These are phyloP conservation scores for Raja brachyura DNA, from an alignment of 2,113 vertebrate genomes.

Conservation along the genomic window DNA sequence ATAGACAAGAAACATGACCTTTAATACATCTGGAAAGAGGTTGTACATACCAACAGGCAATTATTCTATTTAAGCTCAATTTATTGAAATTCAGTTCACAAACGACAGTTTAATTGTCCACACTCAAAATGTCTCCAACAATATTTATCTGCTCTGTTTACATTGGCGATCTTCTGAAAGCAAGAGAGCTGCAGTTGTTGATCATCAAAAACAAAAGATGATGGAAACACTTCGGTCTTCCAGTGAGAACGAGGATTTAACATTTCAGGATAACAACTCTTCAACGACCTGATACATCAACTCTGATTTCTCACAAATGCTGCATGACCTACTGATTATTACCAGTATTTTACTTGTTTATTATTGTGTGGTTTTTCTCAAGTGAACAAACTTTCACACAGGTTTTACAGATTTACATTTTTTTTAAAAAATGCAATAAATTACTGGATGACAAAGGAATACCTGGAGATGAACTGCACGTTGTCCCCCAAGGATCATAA, in stretches of 20 bases:
- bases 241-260: neutral
- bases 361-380: too few species aligned
- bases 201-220: too few species aligned
- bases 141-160: neutral
- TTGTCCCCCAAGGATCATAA: constrained; percentile 7
- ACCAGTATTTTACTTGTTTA: too few species aligned
- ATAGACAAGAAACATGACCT: neutral
- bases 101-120: neutral
- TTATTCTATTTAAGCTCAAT: neutral
- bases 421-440: neutral
- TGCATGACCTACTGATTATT: neutral
- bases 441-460: neutral
- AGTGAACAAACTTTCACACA: neutral
- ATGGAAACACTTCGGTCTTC: too few species aligned
- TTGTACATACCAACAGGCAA: neutral
- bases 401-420: neutral
- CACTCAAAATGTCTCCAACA: neutral
- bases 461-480: neutral
- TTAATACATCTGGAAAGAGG: too few species aligned
- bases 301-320: neutral
- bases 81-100: neutral
- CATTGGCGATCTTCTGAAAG: neutral
- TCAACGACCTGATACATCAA: neutral
- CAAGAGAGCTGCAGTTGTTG: too few species aligned
- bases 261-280: neutral